phyloP scores from a whole-genome alignment of 2,113 vertebrate species.

The Heterotilapia buettikoferi region DNA sequence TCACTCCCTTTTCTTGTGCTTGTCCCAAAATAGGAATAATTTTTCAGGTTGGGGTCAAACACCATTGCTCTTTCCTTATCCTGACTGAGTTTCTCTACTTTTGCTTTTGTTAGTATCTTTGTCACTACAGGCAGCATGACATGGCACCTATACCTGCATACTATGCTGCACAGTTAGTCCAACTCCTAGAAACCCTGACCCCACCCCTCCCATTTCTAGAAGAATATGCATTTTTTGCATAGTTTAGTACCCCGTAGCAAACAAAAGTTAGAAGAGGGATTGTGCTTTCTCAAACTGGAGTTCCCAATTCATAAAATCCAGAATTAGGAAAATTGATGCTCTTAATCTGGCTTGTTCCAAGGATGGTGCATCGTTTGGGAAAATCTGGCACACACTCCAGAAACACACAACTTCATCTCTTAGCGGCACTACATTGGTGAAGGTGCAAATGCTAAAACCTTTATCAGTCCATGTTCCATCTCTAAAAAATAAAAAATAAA shows the following conservation, averaged over 20 bases:
- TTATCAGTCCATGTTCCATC: neutral
- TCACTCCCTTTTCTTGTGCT: neutral
- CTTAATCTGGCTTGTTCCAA: neutral
- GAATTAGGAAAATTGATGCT: neutral
- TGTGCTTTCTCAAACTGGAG: neutral
- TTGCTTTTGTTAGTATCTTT: neutral
- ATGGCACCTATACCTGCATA: neutral
- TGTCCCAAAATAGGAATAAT: neutral
- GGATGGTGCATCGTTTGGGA: neutral
- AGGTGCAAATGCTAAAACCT: neutral
- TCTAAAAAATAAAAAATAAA: neutral
- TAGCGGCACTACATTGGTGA: neutral
- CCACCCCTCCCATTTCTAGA: neutral
- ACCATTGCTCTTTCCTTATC: neutral
- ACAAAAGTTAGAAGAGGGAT: neutral
- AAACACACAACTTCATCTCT: neutral
- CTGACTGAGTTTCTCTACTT: accelerated
- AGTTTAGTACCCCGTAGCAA: neutral
- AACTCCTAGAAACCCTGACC: neutral
- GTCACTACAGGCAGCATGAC: neutral
- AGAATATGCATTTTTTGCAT: neutral
- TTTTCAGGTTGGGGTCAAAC: neutral
- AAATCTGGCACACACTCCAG: neutral
- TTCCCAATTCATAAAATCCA: neutral
- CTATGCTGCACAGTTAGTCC: neutral